Evolutionary conservation across 2,797 vertebrate genomes (phyloP), one percentile per base, ranked within the genome.

Genomic region (Nannoperca australis): DNA sequence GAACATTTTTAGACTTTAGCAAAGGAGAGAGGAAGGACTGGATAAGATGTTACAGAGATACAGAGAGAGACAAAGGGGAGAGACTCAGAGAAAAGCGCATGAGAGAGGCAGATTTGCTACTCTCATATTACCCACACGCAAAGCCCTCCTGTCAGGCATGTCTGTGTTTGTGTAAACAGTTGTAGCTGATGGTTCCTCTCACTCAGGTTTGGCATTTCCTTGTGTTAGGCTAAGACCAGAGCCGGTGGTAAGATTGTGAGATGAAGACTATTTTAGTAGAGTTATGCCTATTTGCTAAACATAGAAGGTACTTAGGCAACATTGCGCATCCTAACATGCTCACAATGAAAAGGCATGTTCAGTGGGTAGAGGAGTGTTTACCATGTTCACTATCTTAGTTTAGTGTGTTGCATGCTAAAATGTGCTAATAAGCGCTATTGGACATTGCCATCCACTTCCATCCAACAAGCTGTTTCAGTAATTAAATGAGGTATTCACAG

Each of bases 91-190:
- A 64, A 56, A 22, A 61, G 58, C 62, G 61, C 51, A 58, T 0
- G 38, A 71, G 62, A 71, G 78, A 79, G 73, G 64, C 40, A 60
- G 70, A 75, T 76, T 75, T 79, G 60, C 53, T 40, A 1, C 56
- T 73, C 83, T 89, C 65, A 3, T 20, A 54, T 92, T 86, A 83
- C 85, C 79, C 61, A 47, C 65, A 73, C 3, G 34, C 81, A 79
- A 71, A 85, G 54, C 44, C 24, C 63, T 76, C 36, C 70, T 73
- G 61, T 87, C 80, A 76, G 62, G 61, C 78, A 49, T 50, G 73
- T 84, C 83, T 73, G 44, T 87, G 82, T 86, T 88, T 87, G 67
- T 78, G 84, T 65, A 74, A 85, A 78, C 64, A 70, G 50, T 71
- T 73, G 59, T 45, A 78, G 66, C 83, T 77, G 81, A 85, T 62